Conservation (phyloP, 2,797 vertebrate genomes). For the Notoglanidium macrostoma region DNA sequence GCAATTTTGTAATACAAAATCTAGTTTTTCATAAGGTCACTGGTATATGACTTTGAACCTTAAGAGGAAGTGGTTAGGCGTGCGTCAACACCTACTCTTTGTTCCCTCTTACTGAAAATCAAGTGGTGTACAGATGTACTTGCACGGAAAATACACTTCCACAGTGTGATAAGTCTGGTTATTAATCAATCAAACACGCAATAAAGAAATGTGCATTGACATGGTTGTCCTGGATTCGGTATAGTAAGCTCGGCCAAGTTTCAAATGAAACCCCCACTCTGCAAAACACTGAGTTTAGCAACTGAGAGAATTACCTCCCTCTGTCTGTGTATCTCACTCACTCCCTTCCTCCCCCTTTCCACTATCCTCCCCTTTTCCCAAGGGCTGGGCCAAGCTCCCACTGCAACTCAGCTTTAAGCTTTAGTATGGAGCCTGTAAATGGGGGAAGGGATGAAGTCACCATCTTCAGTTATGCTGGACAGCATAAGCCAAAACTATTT, state of each 20-base stretch:
- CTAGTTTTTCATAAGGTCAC: conserved; percentile 33
- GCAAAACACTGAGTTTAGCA: conserved; percentile 70
- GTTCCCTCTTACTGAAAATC: conserved; percentile 43
- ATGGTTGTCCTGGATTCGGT: conserved; percentile 11
- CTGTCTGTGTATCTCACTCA: conserved; percentile 23
- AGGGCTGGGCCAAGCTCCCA: conserved; percentile 65
- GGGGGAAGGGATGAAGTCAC: conserved; percentile 64
- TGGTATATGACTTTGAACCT: conserved; percentile 23
- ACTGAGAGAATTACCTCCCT: conserved; percentile 66
- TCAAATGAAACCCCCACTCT: conserved; percentile 64
- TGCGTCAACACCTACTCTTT: conserved; percentile 40
- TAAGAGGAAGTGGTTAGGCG: conserved; percentile 43
- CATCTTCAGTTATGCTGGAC: conserved; percentile 67
- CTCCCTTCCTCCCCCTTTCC: conserved; percentile 40
- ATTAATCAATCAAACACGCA: conserved; percentile 20
- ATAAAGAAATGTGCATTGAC: conserved; percentile 36
- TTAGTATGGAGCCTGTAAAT: conserved; percentile 57
- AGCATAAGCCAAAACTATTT: conserved; percentile 14
- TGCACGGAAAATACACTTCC: not conserved
- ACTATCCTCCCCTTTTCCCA: conserved; percentile 55
- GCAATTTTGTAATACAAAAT: conserved; percentile 19
- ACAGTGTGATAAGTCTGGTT: conserved; percentile 4
- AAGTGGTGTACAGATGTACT: conserved; percentile 37
- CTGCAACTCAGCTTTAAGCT: conserved; percentile 53
- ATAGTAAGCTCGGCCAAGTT: conserved; percentile 36